Evolutionary conservation across 1,140 invertebrate genomes (phyloP).

Genomic region (Centruroides vittatus): DNA sequence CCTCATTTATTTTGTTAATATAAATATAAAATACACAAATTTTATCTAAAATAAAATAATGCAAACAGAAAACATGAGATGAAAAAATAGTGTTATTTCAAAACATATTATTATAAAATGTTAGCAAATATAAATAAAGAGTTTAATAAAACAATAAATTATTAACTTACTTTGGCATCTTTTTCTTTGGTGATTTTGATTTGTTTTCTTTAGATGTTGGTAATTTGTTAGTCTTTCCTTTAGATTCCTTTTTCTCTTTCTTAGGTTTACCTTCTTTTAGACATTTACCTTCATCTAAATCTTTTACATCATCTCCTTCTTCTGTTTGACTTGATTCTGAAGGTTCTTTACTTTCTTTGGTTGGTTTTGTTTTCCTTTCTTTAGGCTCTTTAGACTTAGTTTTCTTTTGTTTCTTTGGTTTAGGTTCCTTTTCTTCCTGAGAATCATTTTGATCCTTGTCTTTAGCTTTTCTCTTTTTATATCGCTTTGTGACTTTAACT

Average conservation of each 20-base stretch:
- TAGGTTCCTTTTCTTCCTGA: constrained; percentile 22
- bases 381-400: constrained; percentile 19
- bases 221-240: constrained; percentile 9
- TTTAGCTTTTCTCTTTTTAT: constrained; percentile 11
- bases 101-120: too few relatives aligned
- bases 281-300: constrained; percentile 3
- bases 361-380: constrained; percentile 15
- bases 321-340: not conserved
- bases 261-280: not conserved
- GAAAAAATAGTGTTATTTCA: too few relatives aligned
- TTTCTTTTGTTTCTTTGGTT: constrained; percentile 26
- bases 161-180: constrained; percentile 17
- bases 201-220: constrained; percentile 14
- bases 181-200: constrained; percentile 18
- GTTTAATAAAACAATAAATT: too few relatives aligned
- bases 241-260: constrained; percentile 10
- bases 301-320: constrained; percentile 6
- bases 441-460: constrained; percentile 8
- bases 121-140: too few relatives aligned
- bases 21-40: too few relatives aligned
- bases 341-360: constrained; percentile 11
- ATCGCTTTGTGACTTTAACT: constrained; percentile 5
- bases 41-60: too few relatives aligned
- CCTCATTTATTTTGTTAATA: too few relatives aligned
- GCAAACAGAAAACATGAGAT: too few relatives aligned